Conservation (phyloP, 2,888 invertebrate species). For the Platycheirus albimanus region DNA sequence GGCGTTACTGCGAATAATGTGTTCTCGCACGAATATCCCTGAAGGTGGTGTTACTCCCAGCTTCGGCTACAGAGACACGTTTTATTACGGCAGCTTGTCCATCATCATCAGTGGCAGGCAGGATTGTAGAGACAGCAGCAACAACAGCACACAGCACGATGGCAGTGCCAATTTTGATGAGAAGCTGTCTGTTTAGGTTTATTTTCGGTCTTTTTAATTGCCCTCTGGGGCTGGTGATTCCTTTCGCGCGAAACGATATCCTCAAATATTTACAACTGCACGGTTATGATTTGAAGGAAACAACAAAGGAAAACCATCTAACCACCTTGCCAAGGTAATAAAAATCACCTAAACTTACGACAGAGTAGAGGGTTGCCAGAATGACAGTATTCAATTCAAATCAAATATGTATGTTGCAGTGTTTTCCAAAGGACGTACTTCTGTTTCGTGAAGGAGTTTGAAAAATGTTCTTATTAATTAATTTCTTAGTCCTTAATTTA, state of each 20-base stretch:
- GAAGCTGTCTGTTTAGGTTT: conserved; percentile 65
- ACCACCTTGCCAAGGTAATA: conserved; percentile 41
- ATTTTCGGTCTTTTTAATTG: conserved; percentile 68
- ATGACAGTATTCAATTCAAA: neutral
- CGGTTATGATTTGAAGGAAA: conserved; percentile 36
- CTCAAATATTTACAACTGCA: conserved; percentile 71
- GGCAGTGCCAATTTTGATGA: conserved; percentile 67
- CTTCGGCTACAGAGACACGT: conserved; percentile 56
- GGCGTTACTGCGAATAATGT: conserved; percentile 73
- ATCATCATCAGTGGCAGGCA: conserved; percentile 55
- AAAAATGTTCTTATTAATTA: too few species aligned
- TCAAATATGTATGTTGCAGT: too few species aligned
- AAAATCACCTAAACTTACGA: conserved; percentile 46
- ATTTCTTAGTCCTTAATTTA: too few species aligned
- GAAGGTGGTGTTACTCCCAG: conserved; percentile 66
- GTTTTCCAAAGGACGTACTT: too few species aligned
- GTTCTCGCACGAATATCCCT: conserved; percentile 72
- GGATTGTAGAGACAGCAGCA: neutral
- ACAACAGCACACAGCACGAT: conserved; percentile 3
- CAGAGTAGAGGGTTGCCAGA: conserved; percentile 10
- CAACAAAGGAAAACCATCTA: conserved; percentile 36
- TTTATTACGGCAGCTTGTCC: conserved; percentile 69
- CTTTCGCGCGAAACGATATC: conserved; percentile 67
- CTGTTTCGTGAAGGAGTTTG: too few species aligned
- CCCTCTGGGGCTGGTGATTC: conserved; percentile 63